These are phyloP conservation scores for Nycteola revayana DNA, from an alignment of 2,888 invertebrate genomes.

Conservation along the genomic window DNA sequence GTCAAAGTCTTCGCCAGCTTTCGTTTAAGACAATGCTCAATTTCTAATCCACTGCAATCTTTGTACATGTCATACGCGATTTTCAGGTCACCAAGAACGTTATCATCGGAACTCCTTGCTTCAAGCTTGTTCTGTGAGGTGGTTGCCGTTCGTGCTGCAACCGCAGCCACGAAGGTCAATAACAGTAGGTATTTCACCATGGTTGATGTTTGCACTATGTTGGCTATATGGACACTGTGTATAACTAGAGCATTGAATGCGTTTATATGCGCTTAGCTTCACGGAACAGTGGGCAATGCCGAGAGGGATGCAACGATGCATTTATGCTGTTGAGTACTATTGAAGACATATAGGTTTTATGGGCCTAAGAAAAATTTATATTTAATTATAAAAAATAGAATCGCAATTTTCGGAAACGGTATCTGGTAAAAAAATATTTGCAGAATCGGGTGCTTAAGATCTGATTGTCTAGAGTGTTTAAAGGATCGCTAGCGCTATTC, in stretches of 20 bases:
- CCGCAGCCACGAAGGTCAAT: conserved; percentile 77
- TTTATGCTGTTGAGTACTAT: conserved; percentile 60
- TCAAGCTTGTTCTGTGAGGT: conserved; percentile 72
- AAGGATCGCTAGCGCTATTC: too few species aligned
- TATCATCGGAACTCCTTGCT: conserved; percentile 68
- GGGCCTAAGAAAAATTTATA: too few species aligned
- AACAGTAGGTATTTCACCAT: conserved; percentile 84
- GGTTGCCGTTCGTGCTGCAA: conserved; percentile 76
- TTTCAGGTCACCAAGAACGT: conserved; percentile 85
- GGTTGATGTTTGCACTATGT: conserved; percentile 65
- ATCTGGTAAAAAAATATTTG: too few species aligned
- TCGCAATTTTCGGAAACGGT: too few species aligned
- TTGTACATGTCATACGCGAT: conserved; percentile 90
- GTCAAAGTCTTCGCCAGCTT: conserved; percentile 90
- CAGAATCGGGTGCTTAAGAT: too few species aligned
- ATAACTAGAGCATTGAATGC: conserved; percentile 63
- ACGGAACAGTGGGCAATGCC: conserved; percentile 68
- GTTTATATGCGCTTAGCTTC: conserved; percentile 79
- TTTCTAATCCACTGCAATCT: conserved; percentile 87
- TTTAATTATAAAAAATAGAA: too few species aligned
- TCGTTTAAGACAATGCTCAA: conserved; percentile 89
- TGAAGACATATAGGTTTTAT: conserved; percentile 30
- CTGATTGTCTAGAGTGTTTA: too few species aligned
- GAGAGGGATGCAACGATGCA: conserved; percentile 77
- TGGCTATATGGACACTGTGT: conserved; percentile 70